A percentile compares a stretch with the other conserved stretches of the same genome.
Evolutionary conservation across 2,113 vertebrate genomes (phyloP).

Genomic region (Eidolon helvum): DNA sequence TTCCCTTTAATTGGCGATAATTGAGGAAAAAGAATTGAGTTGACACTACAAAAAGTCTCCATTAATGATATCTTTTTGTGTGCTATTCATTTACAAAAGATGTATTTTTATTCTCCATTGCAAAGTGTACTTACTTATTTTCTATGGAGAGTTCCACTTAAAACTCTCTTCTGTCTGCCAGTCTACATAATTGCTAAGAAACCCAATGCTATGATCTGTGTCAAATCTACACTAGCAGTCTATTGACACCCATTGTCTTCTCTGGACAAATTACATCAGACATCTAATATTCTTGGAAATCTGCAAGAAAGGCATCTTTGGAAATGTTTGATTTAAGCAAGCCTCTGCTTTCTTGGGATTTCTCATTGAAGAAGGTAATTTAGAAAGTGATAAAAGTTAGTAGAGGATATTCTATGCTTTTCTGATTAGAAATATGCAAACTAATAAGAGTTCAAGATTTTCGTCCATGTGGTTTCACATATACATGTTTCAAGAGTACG

Average conservation of each 20-base stretch:
- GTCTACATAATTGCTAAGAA: neutral
- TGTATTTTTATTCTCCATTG: neutral
- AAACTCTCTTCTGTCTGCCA: neutral
- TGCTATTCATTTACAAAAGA: neutral
- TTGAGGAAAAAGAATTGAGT: neutral
- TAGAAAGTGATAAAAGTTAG: neutral
- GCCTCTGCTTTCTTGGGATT: neutral
- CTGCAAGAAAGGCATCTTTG: neutral
- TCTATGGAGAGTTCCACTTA: neutral
- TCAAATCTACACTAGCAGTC: neutral
- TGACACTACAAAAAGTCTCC: neutral
- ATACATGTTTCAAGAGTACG: neutral
- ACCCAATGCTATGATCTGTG: neutral
- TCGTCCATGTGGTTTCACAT: neutral
- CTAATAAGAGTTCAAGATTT: neutral
- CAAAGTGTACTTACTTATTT: neutral
- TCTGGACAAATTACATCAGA: neutral
- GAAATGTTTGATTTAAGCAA: neutral
- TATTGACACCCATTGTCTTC: neutral
- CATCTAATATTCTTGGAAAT: neutral
- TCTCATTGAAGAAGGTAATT: constrained; percentile 22
- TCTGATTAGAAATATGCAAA: neutral
- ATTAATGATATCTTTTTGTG: neutral
- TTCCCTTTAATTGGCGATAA: constrained; percentile 34
- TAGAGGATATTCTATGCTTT: neutral